Percentiles rank a stretch among this genome's conserved stretches.
These are phyloP conservation scores for Heterodera filipjevi DNA, from an alignment of 2,888 invertebrate genomes.

Conservation along the genomic window DNA sequence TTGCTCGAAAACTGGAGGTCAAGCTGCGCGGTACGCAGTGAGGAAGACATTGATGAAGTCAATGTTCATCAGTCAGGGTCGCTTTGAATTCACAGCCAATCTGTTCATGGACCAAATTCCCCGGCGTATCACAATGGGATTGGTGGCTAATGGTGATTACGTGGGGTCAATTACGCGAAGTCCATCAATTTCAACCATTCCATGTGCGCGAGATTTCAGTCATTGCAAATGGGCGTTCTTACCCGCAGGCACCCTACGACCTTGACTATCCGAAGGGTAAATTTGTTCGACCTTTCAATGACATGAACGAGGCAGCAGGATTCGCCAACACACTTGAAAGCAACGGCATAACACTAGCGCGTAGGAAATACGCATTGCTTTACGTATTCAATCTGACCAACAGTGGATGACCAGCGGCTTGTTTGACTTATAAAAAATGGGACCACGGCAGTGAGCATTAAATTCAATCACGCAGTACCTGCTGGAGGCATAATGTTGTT, in stretches of 20 bases:
- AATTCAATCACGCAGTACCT: neutral
- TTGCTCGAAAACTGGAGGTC: slow-evolving; percentile 1
- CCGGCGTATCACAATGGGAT: neutral
- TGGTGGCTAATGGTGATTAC: neutral
- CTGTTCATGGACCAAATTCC: neutral
- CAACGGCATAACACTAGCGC: slow-evolving; percentile 11
- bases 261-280: too few relatives aligned
- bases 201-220: neutral
- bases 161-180: neutral
- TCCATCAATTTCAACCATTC: too few relatives aligned
- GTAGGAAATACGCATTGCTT: neutral
- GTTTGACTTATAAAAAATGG: slow-evolving; percentile 20
- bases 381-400: slow-evolving; percentile 16
- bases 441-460: slow-evolving; percentile 1
- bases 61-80: too few relatives aligned
- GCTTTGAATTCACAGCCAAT: neutral
- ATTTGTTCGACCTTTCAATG: slow-evolving; percentile 6
- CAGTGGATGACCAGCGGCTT: slow-evolving; percentile 9
- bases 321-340: neutral
- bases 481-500: slow-evolving; percentile 23
- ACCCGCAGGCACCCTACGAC: neutral
- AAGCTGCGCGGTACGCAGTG: neutral
- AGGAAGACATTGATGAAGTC: too few relatives aligned
- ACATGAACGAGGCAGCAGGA: slow-evolving; percentile 11
- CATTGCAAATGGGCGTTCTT: neutral